Base-by-base conservation (phyloP, 92 coral and sea anemone genomes). In the Metridium senile region DNA sequence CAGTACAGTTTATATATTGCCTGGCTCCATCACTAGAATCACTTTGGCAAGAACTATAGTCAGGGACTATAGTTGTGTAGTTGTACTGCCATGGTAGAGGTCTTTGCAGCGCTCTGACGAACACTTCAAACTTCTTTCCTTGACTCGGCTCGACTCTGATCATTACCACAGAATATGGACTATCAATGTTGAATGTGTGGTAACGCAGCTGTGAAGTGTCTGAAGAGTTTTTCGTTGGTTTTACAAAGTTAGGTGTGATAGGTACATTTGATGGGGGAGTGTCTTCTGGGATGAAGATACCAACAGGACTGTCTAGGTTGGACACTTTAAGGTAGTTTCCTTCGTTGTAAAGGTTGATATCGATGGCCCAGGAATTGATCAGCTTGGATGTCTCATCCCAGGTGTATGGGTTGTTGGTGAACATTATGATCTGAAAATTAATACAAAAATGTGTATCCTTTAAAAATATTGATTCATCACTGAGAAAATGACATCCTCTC, bases 321-420 rank as follows among this genome's bases (percentile, higher is more conserved):
- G 70, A 66, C 45, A 91, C 77, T 32, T 91, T 73, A 28, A 91
- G 75, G 29, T 72, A 21, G n/a, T 85, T 80, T 18, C 97, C 97
- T 28, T 82, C 87, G 93, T 68, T 68, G 85, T 88, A n/a, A 91
- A 81, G 32, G 82, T 81, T 73, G 89, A 91, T 53, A 20, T 91
- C 97, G 1, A 89, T 66, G 11, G 89, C 97, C 21, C 89, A 87
- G 13, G 97, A 88, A 46, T 82, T 91, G 52, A 91, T 88, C 18
- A 74, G 66, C 4, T 71, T 66, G 1, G 97, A 74, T 18, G 87
- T 85, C 20, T 72, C 28, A 58, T 91, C 97, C 97, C 97, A 91
- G 16, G 91, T 89, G 68, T 77, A 91, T 1, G 97, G 97, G 18
- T 91, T 91, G 29, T 89, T 74, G 1, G 82, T 74, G 54, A 91